Evolutionary conservation across 2,888 invertebrate genomes (phyloP), one percentile per base, ranked within the genome.

Genomic region (Helicoverpa assulta): DNA sequence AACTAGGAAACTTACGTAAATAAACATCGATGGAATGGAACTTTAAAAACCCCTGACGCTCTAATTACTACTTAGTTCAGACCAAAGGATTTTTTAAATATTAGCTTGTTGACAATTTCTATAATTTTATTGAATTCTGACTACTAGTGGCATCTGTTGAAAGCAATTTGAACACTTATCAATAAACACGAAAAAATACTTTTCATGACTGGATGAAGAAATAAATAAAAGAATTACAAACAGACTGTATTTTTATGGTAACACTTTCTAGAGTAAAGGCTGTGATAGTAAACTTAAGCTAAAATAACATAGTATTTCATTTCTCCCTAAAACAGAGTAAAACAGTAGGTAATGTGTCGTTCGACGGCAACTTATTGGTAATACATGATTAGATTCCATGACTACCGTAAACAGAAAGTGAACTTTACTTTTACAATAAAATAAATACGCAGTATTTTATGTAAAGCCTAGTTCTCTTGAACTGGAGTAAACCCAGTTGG

Each of bases 81-180:
- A 43, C 16, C 43, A 16, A n/a, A 6, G 16, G 16, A 16, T 47
- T n/a, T 16, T n/a, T n/a, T 4, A 47, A 47, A 47, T 16, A 47
- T 47, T 47, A 7, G 47, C 47, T n/a, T 16, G 7, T 47, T 16
- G 7, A n/a, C 5, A 47, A 47, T 47, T 43, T 16, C 43, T 43
- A 16, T 16, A 16, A 16, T 43, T 47, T 47, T 47, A 47, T 47
- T 47, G 10, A 21, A 50, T 51, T 50, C 19, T 10, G 18, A 75
- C 74, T 52, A 77, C 74, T 83, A 88, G 81, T 85, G 91, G 84
- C 91, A 90, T 88, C 91, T 91, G 76, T 87, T 85, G 85, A 85
- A 73, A 87, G 89, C 80, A 76, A 88, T 85, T 79, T 72, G 72
- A 85, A 86, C 69, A 82, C 59, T 19, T 18, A 58, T 50, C 14